Evolutionary conservation across 2,113 vertebrate species (phyloP).

Genomic region (Tragulus kanchil): DNA sequence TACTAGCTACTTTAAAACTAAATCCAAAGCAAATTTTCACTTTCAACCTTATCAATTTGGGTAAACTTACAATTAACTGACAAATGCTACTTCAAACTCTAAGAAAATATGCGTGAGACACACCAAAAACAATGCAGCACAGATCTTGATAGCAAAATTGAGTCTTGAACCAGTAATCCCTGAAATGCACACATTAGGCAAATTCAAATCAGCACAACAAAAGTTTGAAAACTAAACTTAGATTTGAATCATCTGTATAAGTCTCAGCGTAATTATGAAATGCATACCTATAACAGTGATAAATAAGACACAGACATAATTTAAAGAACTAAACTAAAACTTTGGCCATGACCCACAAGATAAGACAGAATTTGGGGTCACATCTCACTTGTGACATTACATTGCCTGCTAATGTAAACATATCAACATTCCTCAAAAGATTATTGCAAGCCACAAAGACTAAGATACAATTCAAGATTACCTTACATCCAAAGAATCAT

Average conservation of each 20-base stretch:
- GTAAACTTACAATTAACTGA: not conserved
- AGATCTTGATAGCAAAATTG: not conserved
- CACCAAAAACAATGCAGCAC: not conserved
- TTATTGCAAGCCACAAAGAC: not conserved
- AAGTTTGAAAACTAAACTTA: not conserved
- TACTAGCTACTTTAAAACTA: not conserved
- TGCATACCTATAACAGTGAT: not conserved
- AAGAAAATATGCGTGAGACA: not conserved
- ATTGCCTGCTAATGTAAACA: not conserved
- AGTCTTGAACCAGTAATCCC: not conserved
- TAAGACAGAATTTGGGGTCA: not conserved
- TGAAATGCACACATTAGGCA: not conserved
- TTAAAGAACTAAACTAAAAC: not conserved
- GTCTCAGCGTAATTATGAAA: not conserved
- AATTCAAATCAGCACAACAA: not conserved
- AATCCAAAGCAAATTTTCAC: not conserved
- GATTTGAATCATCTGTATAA: not conserved
- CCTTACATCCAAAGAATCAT: not conserved
- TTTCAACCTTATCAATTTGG: not conserved
- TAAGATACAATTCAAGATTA: not conserved
- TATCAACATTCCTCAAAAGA: not conserved
- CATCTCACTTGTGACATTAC: not conserved
- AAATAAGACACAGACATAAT: not conserved
- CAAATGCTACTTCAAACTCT: not conserved
- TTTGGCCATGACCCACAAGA: not conserved